Percentiles rank a stretch among this genome's conserved stretches.
These are phyloP conservation scores for Calidris pugnax DNA, from an alignment of 2,113 vertebrate genomes.

Conservation along the genomic window DNA sequence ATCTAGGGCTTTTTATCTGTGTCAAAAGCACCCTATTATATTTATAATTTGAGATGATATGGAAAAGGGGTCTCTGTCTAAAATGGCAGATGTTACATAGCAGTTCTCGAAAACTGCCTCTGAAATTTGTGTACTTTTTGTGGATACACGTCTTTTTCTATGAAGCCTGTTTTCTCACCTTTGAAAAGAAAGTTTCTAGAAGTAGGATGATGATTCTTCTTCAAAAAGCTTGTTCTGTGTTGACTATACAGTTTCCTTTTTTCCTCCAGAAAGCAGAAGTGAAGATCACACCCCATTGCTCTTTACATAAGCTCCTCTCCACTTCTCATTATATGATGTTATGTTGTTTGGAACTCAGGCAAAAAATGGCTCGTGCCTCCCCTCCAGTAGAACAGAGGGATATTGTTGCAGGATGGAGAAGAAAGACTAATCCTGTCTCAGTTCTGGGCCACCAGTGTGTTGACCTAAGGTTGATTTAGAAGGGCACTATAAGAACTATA, in stretches of 20 bases:
- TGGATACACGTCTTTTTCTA: fast-evolving
- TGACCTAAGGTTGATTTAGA: neutral
- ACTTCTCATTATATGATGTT: neutral
- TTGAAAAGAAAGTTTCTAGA: neutral
- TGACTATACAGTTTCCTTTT: neutral
- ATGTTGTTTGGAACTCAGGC: neutral
- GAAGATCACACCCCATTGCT: neutral
- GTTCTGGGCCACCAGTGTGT: neutral
- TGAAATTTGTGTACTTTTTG: neutral
- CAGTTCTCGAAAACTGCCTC: neutral
- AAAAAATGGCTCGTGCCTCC: neutral
- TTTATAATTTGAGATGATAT: neutral
- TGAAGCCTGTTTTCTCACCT: neutral
- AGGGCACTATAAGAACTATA: neutral
- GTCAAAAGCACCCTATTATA: neutral
- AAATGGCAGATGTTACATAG: neutral
- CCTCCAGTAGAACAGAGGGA: neutral
- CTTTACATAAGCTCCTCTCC: neutral
- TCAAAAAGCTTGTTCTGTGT: neutral
- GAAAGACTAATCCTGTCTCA: neutral
- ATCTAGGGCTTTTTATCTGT: neutral
- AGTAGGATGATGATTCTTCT: neutral
- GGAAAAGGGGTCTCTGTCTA: neutral
- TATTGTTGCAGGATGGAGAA: neutral
- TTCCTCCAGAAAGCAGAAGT: fast-evolving